Conservation (phyloP, 1,140 invertebrate genomes). For the Propsilocerus akamusi region DNA sequence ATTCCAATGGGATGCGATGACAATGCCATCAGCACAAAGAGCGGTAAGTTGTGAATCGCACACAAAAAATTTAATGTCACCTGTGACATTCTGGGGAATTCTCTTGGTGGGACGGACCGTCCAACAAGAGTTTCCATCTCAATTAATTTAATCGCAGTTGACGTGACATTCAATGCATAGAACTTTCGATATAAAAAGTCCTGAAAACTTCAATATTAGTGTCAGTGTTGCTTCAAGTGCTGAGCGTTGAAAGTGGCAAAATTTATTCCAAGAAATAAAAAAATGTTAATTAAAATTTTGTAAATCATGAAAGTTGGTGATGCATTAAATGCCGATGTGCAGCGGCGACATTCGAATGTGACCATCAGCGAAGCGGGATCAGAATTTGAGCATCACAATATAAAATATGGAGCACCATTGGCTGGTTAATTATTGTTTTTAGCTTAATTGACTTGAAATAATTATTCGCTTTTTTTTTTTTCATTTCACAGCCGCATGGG, state of each 20-base stretch:
- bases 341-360: neutral
- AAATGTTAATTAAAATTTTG: neutral
- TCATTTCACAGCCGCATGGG: neutral
- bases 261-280: neutral
- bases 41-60: neutral
- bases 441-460: neutral
- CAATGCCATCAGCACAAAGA: neutral
- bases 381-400: neutral
- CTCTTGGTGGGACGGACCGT: no score
- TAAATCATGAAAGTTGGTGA: neutral
- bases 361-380: neutral
- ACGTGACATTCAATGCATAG: neutral
- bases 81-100: no score
- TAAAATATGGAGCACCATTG: neutral
- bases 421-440: neutral
- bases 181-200: neutral
- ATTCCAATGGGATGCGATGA: neutral
- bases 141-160: neutral
- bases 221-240: neutral
- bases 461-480: neutral
- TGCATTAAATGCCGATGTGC: neutral
- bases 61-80: neutral
- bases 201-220: neutral
- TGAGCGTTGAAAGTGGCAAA: neutral
- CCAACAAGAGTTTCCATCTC: neutral